phyloP scores from a whole-genome alignment of 2,797 vertebrate genomes.

The Caiman crocodilus region DNA sequence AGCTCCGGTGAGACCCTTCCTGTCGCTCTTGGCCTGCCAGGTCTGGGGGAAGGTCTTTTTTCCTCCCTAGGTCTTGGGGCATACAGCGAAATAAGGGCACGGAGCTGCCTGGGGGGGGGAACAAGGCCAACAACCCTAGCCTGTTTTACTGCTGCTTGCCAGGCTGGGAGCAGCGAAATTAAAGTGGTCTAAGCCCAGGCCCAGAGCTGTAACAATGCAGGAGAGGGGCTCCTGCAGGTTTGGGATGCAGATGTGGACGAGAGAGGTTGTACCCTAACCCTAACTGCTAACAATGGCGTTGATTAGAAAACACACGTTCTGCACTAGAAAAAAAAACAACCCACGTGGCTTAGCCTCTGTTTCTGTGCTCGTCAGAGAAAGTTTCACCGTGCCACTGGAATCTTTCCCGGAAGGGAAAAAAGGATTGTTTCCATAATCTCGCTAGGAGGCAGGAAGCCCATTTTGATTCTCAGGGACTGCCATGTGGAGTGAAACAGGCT shows the following conservation, averaged over 20 bases:
- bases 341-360: not conserved
- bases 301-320: no score
- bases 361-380: not conserved
- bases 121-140: no score
- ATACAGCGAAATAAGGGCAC: no score
- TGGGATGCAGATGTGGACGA: not conserved
- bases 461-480: not conserved
- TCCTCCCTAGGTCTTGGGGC: no score
- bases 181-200: not conserved
- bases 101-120: no score
- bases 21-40: no score
- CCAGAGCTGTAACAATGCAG: not conserved
- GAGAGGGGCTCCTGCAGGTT: not conserved
- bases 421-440: not conserved
- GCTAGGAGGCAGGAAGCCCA: not conserved
- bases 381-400: not conserved
- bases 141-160: not conserved
- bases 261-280: not conserved
- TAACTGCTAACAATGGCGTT: not conserved
- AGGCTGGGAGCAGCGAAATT: not conserved
- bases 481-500: not conserved
- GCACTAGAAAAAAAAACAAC: rapidly evolving
- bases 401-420: not conserved
- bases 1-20: no score
- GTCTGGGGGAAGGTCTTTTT: no score